Conservation (phyloP, 2,888 invertebrate genomes). For the Campoplex capitator region DNA sequence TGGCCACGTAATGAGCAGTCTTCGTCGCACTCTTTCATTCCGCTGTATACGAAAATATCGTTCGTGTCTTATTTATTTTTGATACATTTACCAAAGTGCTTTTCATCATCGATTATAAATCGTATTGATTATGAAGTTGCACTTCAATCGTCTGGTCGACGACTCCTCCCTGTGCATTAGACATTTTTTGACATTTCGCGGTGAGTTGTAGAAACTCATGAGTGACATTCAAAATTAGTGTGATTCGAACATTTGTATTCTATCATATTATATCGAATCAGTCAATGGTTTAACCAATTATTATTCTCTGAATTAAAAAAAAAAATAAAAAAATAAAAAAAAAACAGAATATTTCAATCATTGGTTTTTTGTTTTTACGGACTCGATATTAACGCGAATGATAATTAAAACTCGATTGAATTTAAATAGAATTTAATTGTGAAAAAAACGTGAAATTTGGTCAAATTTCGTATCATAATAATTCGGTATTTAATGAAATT, state of each 20-base stretch:
- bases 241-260: neutral
- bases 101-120: constrained; percentile 2
- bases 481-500: neutral
- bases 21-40: neutral
- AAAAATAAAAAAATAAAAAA: too few relatives aligned
- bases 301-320: too few relatives aligned
- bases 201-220: constrained; percentile 22
- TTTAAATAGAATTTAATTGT: too few relatives aligned
- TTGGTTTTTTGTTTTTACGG: too few relatives aligned
- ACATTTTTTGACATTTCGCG: constrained; percentile 47
- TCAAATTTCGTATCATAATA: neutral
- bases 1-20: constrained; percentile 22
- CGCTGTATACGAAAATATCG: neutral
- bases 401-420: too few relatives aligned
- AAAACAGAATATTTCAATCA: too few relatives aligned
- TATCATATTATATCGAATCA: neutral
- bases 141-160: constrained; percentile 43
- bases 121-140: constrained; percentile 46
- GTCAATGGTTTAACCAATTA: too few relatives aligned
- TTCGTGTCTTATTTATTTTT: neutral
- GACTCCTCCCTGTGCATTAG: constrained; percentile 1
- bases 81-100: neutral
- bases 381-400: too few relatives aligned
- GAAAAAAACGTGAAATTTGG: too few relatives aligned
- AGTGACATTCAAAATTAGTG: neutral